Base-by-base conservation (phyloP, 1,140 invertebrate genomes). In the Diachasma alloeum region DNA sequence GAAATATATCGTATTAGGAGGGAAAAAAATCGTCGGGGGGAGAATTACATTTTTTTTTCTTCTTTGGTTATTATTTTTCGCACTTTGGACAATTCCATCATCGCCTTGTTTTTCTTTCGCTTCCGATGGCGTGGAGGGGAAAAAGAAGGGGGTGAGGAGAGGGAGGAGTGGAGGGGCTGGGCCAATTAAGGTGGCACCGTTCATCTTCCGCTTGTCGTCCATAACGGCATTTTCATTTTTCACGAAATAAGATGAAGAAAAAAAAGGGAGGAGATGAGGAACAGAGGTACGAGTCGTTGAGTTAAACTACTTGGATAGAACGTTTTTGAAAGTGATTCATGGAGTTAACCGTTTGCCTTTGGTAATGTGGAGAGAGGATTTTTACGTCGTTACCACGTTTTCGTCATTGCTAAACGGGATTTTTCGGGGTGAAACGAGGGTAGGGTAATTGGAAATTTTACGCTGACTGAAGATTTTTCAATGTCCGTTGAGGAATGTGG, bases 161-260 rank as follows among this genome's bases (percentile, higher is more conserved):
- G 9, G 36, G 46, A 48, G 53, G 9, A 59, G 53, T 22, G 53
- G 22, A 59, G 53, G 22, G 53, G 17, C 9, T 9, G 53, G 53
- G 53, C 53, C 53, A 59, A 59, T 59, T 59, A 59, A 59, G 53
- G 22, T 22, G 22, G 53, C 53, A 59, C 53, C 53, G 53, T 59
- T 59, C 53, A 59, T 59, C 53, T 59, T 59, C 17, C 19, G 53
- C 10, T 59, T 59, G 53, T 59, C 53, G 53, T 59, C 53, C 53
- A 59, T 59, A 59, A 59, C 53, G 53, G 53, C 53, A 59, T 59
- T 59, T 59, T 59, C 53, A 59, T 59, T 59, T 59, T 59, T 59
- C 53, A 59, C 53, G 53, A 24, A 59, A 59, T 59, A 59, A 59
- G 22, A 59, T 24, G 53, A n/a, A n/a, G 19, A 22, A 59, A 59